A percentile compares a stretch with the other conserved stretches of the same genome.
phyloP scores from a whole-genome alignment of 2,113 vertebrate genomes.

The Poeciliopsis turrubarensis region DNA sequence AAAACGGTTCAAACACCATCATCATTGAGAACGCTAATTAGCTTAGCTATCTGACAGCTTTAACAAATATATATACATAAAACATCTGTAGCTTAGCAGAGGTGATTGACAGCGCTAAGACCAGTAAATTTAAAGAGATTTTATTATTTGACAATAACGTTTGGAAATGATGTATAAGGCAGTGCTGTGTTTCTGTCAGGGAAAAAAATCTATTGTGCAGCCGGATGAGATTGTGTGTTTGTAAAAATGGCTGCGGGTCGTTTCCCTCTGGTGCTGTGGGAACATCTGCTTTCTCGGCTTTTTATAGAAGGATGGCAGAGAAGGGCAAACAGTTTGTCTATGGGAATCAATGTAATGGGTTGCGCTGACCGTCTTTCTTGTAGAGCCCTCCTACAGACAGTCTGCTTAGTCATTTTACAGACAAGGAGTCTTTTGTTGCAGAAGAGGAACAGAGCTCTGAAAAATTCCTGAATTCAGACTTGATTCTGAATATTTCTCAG shows the following conservation, averaged over 20 bases:
- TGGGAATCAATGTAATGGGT: constrained; percentile 46
- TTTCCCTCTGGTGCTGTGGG: constrained; percentile 56
- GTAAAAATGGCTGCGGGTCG: constrained; percentile 21
- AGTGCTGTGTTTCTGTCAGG: background rate
- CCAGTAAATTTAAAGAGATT: background rate
- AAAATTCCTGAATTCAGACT: no score
- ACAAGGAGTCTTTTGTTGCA: background rate
- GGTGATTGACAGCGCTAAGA: no score
- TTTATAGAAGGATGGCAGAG: constrained; percentile 48
- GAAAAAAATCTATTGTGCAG: constrained; percentile 1
- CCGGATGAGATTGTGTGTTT: constrained; percentile 5
- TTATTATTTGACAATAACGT: background rate
- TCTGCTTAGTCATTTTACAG: constrained; percentile 35
- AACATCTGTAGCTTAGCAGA: no score
- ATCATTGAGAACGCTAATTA: no score
- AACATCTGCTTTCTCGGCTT: constrained; percentile 71
- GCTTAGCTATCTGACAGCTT: no score
- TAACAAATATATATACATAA: no score
- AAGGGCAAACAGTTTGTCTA: constrained; percentile 30
- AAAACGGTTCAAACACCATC: no score
- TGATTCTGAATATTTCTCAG: no score
- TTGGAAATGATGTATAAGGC: background rate
- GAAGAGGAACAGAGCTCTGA: no score
- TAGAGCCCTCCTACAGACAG: constrained; percentile 29
- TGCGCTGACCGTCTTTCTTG: constrained; percentile 2